Evolutionary conservation across 2,797 vertebrate genomes (phyloP), one percentile per base, ranked within the genome.

Genomic region (Salmo trutta): DNA sequence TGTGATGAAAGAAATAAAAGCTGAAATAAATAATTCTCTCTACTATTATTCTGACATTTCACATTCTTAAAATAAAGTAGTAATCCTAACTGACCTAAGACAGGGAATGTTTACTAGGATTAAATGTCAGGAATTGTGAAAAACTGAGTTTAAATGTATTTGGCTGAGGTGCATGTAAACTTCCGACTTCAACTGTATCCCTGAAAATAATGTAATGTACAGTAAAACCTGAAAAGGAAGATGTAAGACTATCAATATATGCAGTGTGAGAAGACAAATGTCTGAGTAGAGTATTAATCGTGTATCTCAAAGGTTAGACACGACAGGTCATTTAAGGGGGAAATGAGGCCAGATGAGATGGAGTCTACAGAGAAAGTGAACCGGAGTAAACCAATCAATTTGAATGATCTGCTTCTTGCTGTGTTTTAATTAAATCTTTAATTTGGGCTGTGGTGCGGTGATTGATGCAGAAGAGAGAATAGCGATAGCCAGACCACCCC

Each of bases 241-340:
- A 47, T 47, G 41, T 12, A 47, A 3, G 41, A 12, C 10, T 47
- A 47, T 47, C 41, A 47, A 47, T 56, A 21, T 19, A n/a, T 0
- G 6, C 17, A 12, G n/a, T 19, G 21, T 75, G 56, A 68, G 17
- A n/a, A 41, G n/a, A 73, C 24, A 10, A 27, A 77, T 76, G 79
- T 80, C 66, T 82, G 77, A 83, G 29, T 67, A 75, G 56, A 56
- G 41, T 41, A 71, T 82, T 36, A 19, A 59, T 77, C 77, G 66
- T 68, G 59, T 21, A 21, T 51, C 27, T 62, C 19, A 75, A 59
- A 75, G 8, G 24, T 52, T 7, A 78, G 7, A 74, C 47, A 56
- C 41, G 19, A 71, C 41, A 74, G 64, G 27, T 27, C 59, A 41
- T 12, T n/a, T 29, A 27, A 68, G 29, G 27, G 29, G 16, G 7